These are phyloP conservation scores for Ommatoiulus sabulosus DNA, from an alignment of 2,888 invertebrate genomes.

Conservation along the genomic window DNA sequence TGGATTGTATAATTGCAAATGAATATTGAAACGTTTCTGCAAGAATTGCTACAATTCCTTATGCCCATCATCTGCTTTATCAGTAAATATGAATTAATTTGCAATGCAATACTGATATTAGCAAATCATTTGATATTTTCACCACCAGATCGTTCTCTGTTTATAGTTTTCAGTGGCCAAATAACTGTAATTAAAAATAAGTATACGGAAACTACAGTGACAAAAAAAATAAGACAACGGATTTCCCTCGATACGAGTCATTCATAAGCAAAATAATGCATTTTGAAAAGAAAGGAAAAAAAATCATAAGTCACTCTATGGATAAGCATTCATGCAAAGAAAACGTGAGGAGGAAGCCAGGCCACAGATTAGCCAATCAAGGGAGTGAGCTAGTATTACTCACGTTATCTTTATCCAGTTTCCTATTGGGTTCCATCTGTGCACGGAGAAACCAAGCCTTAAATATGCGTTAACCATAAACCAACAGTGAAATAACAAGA, in stretches of 20 bases:
- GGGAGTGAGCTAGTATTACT: slow-evolving; percentile 68
- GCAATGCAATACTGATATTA: too few relatives aligned
- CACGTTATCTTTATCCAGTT: slow-evolving; percentile 84
- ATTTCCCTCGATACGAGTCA: not conserved
- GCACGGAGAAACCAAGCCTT: slow-evolving; percentile 52
- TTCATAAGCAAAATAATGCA: not conserved
- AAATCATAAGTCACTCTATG: not conserved
- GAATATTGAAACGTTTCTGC: too few relatives aligned
- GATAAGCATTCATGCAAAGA: not conserved
- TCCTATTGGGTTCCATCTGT: slow-evolving; percentile 86
- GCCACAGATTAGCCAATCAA: slow-evolving; percentile 23
- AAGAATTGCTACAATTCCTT: too few relatives aligned
- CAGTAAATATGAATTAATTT: too few relatives aligned
- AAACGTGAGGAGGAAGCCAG: not conserved
- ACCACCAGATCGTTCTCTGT: too few relatives aligned
- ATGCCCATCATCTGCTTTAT: too few relatives aligned
- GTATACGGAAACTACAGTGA: not conserved
- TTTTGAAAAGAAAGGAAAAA: not conserved
- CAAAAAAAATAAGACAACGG: not conserved
- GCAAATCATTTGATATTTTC: too few relatives aligned
- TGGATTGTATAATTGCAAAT: too few relatives aligned
- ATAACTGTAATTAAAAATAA: not conserved
- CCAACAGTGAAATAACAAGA: slow-evolving; percentile 6
- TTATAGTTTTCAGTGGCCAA: not conserved
- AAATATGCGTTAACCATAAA: slow-evolving; percentile 45